Base-by-base conservation (phyloP, 1,140 invertebrate genomes). In the Polyergus mexicanus region DNA sequence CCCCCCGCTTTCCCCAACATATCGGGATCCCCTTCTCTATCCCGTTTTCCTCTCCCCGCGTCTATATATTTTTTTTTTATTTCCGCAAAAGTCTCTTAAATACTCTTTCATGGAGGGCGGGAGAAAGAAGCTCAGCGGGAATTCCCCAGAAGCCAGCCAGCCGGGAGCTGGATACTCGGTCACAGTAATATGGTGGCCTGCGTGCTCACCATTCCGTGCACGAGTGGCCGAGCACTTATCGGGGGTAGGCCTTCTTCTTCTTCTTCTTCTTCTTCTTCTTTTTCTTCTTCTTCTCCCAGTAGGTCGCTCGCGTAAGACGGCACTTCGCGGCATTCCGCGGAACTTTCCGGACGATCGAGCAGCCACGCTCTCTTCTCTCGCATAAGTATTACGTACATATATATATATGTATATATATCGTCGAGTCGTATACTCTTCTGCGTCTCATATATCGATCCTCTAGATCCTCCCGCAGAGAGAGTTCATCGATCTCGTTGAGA, bases 51-150 rank as follows among this genome's bases (percentile, higher is more conserved):
- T 69, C 58, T 28, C n/a, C 41, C 47, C 47, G 47, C 47, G 47
- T 51, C 47, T 51, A 51, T n/a, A n/a, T n/a, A n/a, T 65, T 38
- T 62, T 72, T 66, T 80, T 75, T 78, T 58, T 68, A 38, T 86
- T 75, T 89, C 76, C 63, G 88, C 87, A 56, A 89, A 89, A 84
- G 77, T 89, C 88, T 84, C 84, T 89, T 89, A 89, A 89, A 89
- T 88, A 89, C 85, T 89, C 85, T 54, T 87, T 89, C 77, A 89
- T 86, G 54, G 66, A 80, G 72, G 51, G 38, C 54, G 68, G 51
- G 16, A 62, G 76, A 69, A 66, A 84, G 56, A 84, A 54, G 69
- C 88, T 66, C 88, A 89, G 88, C 88, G 68, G 88, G 88, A 89
- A 83, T 83, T 78, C 60, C 28, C 56, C 72, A 62, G 62, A 84